Evolutionary conservation across 2,888 invertebrate genomes (phyloP), one percentile per base, ranked within the genome.

Genomic region (Dicycla oo): DNA sequence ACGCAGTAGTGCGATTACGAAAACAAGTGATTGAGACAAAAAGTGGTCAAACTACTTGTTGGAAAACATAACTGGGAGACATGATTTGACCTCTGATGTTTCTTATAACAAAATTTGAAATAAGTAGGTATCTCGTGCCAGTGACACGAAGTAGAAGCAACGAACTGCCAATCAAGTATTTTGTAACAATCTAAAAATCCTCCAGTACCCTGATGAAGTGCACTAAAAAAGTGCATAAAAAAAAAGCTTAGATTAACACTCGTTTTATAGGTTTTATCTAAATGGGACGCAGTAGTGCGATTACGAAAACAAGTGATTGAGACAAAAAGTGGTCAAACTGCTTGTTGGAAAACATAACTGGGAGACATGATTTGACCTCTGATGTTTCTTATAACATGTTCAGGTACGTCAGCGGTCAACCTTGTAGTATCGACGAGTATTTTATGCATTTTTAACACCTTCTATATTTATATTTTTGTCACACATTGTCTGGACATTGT

Each of bases 301-400:
- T 72, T 79, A 60, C 47, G 23, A 79, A 47, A 65, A 78, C 38
- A 40, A 62, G 15, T 20, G 23, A 78, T 58, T 38, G 26, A 63
- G 18, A 34, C 53, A 73, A 73, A 69, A 80, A 73, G 65, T 51
- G 18, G 73, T 66, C 80, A 38, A 54, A 69, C 66, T 26, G 56
- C 75, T 64, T 54, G 49, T 57, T 69, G n/a, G 30, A 61, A 61
- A 68, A 34, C 26, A 40, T 54, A 56, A 56, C 45, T 62, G 38
- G 11, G n/a, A 58, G 65, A 68, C 54, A 68, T 26, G 6, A 54
- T 69, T 66, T 73, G 80, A 80, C 80, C 83, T 69, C 66, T 83
- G 69, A 30, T 34, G 54, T 62, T 68, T 43, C n/a, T 47, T 34
- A 63, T 23, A 51, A 47, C 38, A 51, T 60, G 49, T 43, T 51